Evolutionary conservation across 2,113 vertebrate species (phyloP), one percentile per base, ranked within the genome.

Genomic region (Rattus rattus): DNA sequence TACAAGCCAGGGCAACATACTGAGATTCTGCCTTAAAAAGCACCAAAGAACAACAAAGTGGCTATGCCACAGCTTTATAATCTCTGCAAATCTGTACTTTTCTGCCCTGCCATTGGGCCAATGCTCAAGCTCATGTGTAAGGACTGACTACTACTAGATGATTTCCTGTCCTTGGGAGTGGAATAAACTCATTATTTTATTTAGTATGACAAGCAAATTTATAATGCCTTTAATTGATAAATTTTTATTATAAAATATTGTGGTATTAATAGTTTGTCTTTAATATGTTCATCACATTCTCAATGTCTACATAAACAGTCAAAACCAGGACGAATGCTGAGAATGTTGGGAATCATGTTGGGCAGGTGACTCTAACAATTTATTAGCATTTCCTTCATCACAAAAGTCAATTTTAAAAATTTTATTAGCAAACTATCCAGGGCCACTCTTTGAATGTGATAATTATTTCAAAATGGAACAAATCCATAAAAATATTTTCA

Each of bases 291-390:
- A 43, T 65, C 12, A 86, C 14, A 20, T 85, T 91, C 14, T 9
- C 72, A 65, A 3, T 14, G 4, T 52, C 33, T 1, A 13, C 39
- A 61, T 7, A 84, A 81, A 65, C 4, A 80, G 89, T 28, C 5
- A 85, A 85, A 59, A 16, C 54, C 65, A 88, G 30, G 28, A 80
- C 77, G 81, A 79, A 7, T 13, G 43, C 28, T 8, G 0, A 43
- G 12, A 54, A 26, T 33, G 47, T 52, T 26, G 8, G 20, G 33
- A 65, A 61, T 61, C 65, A 89, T 67, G 16, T 28, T 83, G 52
- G 52, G 1, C 11, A 69, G 7, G 39, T 92, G 4, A 0, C 16
- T 70, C 33, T 5, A 80, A 0, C 0, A 2, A 61, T 33, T 26
- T 16, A 54, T 52, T n/a, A 52, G 3, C 30, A 49, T 14, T 67